Evolutionary conservation across 1,140 invertebrate genomes (phyloP).

Genomic region (Bombus sylvicola): DNA sequence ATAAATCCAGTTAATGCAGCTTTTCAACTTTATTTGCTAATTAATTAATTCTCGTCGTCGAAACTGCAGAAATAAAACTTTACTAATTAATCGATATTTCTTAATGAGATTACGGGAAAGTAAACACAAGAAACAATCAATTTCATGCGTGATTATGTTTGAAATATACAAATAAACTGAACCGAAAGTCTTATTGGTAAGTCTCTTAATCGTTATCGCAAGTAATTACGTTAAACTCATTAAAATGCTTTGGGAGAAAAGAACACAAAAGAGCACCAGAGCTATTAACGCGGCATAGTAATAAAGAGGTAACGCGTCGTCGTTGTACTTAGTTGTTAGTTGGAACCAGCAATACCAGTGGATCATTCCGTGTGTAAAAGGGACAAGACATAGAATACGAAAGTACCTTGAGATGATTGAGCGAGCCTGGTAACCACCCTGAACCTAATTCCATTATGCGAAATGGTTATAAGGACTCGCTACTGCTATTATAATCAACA

Average conservation of each 20-base stretch:
- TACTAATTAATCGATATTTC: too few species aligned
- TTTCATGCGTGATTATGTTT: neutral
- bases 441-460: slow-evolving; percentile 72
- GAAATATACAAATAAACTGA: neutral
- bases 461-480: slow-evolving; percentile 62
- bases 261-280: slow-evolving; percentile 11
- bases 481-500: slow-evolving; percentile 68
- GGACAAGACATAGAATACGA: slow-evolving; percentile 34
- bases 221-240: slow-evolving; percentile 62
- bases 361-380: slow-evolving; percentile 1
- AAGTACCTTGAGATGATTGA: slow-evolving; percentile 50
- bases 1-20: too few species aligned
- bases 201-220: slow-evolving; percentile 40
- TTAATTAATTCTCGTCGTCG: too few species aligned
- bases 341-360: slow-evolving; percentile 29
- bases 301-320: slow-evolving; percentile 68
- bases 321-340: slow-evolving; percentile 57
- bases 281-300: slow-evolving; percentile 60
- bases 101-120: too few species aligned
- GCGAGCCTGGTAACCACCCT: slow-evolving; percentile 28
- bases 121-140: too few species aligned
- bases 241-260: slow-evolving; percentile 38
- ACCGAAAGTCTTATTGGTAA: slow-evolving; percentile 5
- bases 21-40: too few species aligned
- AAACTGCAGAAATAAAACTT: too few species aligned